Evolutionary conservation across 2,113 vertebrate species (phyloP).

Genomic region (Syngnathus scovelli): DNA sequence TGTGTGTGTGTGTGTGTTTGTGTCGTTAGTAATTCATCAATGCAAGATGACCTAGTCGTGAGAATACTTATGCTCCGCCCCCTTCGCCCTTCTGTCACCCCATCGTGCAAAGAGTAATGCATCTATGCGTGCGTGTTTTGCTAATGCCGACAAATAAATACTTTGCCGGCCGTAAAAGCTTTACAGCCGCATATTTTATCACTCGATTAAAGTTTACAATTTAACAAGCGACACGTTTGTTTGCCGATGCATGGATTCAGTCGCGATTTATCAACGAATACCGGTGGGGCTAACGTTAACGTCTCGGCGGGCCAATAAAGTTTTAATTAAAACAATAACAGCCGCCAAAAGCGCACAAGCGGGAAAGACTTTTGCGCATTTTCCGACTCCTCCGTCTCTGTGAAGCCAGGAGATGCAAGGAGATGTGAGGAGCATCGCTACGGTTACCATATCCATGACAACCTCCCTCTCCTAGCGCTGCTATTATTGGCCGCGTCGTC

Average conservation of each 20-base stretch:
- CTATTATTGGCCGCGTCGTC: slow-evolving; percentile 68
- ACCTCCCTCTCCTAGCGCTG: slow-evolving; percentile 58
- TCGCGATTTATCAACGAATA: background rate
- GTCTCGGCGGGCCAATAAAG: background rate
- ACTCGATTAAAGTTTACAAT: slow-evolving; percentile 3
- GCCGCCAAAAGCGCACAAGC: background rate
- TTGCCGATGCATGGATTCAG: background rate
- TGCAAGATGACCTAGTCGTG: background rate
- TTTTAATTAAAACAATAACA: background rate
- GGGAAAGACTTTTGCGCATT: slow-evolving; percentile 24
- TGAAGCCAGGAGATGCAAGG: slow-evolving; percentile 60
- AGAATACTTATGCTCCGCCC: background rate
- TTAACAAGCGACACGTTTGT: background rate
- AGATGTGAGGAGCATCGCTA: slow-evolving; percentile 65
- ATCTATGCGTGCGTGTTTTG: background rate
- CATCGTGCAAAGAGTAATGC: background rate
- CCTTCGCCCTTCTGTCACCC: background rate
- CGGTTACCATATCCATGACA: slow-evolving; percentile 73
- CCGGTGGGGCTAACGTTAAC: background rate
- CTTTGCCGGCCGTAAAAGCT: background rate
- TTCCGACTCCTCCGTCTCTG: slow-evolving; percentile 44
- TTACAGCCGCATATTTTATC: background rate
- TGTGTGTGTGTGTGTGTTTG: background rate
- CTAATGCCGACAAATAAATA: background rate
- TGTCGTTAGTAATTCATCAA: slow-evolving; percentile 1